Evolutionary conservation across 2,113 vertebrate genomes (phyloP).

Genomic region (Zosterops hypoxanthus): DNA sequence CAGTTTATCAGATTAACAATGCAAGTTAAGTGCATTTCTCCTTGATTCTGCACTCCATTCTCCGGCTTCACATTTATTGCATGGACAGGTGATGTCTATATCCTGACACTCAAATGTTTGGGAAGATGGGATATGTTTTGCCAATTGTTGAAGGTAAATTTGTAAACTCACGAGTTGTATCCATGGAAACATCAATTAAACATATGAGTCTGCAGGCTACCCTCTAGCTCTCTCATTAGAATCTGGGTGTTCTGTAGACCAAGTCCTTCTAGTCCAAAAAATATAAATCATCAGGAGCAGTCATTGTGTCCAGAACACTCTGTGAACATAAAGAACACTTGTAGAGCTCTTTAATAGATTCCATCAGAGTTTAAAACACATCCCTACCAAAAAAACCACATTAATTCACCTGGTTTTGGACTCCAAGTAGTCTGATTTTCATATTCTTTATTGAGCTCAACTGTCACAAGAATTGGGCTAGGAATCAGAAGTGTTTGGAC

Average conservation of each 20-base stretch:
- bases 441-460: not conserved
- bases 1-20: not conserved
- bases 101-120: not conserved
- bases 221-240: not conserved
- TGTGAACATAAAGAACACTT: not conserved
- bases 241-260: not conserved
- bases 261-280: not conserved
- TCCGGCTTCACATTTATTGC: not conserved
- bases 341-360: not conserved
- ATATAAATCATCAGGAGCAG: not conserved
- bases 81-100: not conserved
- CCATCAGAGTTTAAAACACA: not conserved
- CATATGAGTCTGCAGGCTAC: not conserved
- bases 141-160: not conserved
- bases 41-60: not conserved
- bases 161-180: conserved; percentile 18
- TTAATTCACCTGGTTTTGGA: not conserved
- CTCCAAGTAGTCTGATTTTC: not conserved
- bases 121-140: not conserved
- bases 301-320: not conserved
- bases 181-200: conserved; percentile 39
- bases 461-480: not conserved
- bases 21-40: not conserved
- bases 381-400: not conserved
- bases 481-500: not conserved